Evolutionary conservation across 2,888 invertebrate species (phyloP), one percentile per base, ranked within the genome.

Genomic region (Craniophora ligustri): DNA sequence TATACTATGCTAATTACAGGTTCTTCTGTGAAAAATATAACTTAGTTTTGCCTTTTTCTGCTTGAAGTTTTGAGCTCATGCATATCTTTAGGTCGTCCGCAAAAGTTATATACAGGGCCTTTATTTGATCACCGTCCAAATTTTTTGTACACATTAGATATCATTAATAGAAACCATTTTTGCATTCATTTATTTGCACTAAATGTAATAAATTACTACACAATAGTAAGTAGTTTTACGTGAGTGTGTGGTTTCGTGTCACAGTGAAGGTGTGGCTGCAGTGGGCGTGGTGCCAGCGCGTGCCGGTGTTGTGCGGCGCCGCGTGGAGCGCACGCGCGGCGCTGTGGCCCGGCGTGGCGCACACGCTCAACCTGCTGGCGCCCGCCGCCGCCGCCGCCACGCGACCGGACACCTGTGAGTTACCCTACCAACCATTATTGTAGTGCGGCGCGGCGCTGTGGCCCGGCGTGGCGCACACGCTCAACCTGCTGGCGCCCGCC

Each of bases 321-420:
- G 90, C 94, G 58, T 95, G 96, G 85, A 85, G 90, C 44, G 92
- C 94, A 56, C 92, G 95, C 48, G 93, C 95, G 35, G 96, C 96
- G 85, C 95, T 97, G 78, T 97, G 97, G 97, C 96, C 96, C 6
- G 96, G 97, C 79, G 90, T 97, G 42, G 96, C 96, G 73, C 95
- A 96, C 82, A 86, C 96, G n/a, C 90, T 97, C 68, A 97, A 96
- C 85, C 94, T 94, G 60, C 90, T 97, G 39, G 95, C 95, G 47
- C 87, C 70, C 1, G 2, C 40, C 0, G 65, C 59, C 95, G 47
- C n/a, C 95, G 94, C 70, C 85, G 80, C 55, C 83, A 51, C 64
- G 2, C 61, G n/a, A n/a, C n/a, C n/a, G n/a, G n/a, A 76, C 46
- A 72, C 75, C 0, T 85, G 88, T 96, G n/a, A n/a, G n/a, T n/a